These are phyloP conservation scores for Anarsia innoxiella DNA, from an alignment of 2,888 invertebrate species.

Conservation along the genomic window DNA sequence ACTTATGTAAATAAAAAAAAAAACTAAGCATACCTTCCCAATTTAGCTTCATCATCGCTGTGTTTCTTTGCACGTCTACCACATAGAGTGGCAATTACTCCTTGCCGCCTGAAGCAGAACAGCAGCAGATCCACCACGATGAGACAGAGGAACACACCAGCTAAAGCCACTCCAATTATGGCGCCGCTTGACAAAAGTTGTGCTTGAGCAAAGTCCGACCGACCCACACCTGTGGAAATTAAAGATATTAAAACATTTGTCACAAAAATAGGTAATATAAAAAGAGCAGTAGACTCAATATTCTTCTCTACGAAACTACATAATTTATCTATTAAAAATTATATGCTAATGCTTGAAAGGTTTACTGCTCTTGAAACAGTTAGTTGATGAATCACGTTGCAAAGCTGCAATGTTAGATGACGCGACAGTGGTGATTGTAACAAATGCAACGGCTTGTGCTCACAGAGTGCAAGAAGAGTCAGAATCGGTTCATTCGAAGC, in stretches of 20 bases:
- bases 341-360: slow-evolving; percentile 17
- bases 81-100: slow-evolving; percentile 81
- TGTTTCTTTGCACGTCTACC: slow-evolving; percentile 80
- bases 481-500: slow-evolving; percentile 15
- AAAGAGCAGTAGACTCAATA: slow-evolving; percentile 52
- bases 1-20: too few species aligned
- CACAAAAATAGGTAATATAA: not conserved
- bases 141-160: slow-evolving; percentile 85
- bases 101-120: slow-evolving; percentile 79
- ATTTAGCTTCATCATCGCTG: slow-evolving; percentile 87
- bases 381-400: slow-evolving; percentile 64
- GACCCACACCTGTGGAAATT: slow-evolving; percentile 58
- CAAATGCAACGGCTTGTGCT: slow-evolving; percentile 44
- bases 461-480: slow-evolving; percentile 20
- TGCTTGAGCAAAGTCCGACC: slow-evolving; percentile 62
- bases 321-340: not conserved
- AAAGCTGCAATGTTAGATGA: slow-evolving; percentile 66
- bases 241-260: slow-evolving; percentile 16
- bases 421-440: slow-evolving; percentile 53
- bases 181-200: slow-evolving; percentile 81
- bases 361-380: slow-evolving; percentile 56
- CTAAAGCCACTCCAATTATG: slow-evolving; percentile 90
- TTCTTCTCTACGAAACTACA: not conserved
- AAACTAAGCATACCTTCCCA: slow-evolving; percentile 82
- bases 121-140: slow-evolving; percentile 91